These are phyloP conservation scores for Darevskia nairensis DNA, from an alignment of 2,797 vertebrate species.

Conservation along the genomic window DNA sequence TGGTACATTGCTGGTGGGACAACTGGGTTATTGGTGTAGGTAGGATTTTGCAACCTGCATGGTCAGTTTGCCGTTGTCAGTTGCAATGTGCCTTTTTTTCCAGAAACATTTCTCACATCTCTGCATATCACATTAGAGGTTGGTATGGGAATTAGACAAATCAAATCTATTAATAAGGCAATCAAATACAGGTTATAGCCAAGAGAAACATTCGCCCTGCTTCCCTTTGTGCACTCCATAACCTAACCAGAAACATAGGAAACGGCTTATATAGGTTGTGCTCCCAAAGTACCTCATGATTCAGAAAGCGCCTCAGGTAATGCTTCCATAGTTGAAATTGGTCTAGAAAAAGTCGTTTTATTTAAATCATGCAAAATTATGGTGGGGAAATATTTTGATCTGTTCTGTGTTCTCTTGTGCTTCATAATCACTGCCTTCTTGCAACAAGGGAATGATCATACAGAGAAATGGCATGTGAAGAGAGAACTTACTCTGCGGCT, in stretches of 20 bases:
- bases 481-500: constrained; percentile 54
- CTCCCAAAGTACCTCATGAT: neutral
- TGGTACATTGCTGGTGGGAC: neutral
- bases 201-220: neutral
- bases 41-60: neutral
- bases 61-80: neutral
- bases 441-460: constrained; percentile 41
- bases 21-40: neutral
- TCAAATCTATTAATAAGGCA: neutral
- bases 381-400: constrained; percentile 62
- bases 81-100: neutral
- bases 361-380: constrained; percentile 32
- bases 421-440: constrained; percentile 57
- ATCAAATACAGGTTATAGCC: too few species aligned
- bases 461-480: constrained; percentile 50
- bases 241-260: neutral
- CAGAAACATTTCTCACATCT: too few species aligned
- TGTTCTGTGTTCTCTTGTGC: constrained; percentile 46
- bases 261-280: neutral
- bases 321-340: constrained; percentile 32
- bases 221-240: neutral
- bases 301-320: neutral
- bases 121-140: too few species aligned
- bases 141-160: too few species aligned
- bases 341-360: neutral